Conservation (phyloP, 1,140 invertebrate genomes). For the Bombus soroeensis region DNA sequence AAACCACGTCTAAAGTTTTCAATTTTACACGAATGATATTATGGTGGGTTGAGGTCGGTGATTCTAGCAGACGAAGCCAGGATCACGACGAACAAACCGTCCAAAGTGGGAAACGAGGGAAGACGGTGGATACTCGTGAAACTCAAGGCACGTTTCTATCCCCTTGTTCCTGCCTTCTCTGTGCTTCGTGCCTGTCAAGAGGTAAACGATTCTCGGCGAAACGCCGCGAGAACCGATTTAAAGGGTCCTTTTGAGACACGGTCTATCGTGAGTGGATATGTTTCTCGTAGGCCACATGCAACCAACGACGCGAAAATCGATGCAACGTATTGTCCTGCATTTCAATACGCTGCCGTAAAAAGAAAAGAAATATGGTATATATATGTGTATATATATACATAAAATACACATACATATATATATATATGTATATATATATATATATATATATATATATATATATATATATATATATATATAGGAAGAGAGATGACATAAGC, state of each 20-base stretch:
- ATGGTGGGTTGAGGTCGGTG: too few relatives aligned
- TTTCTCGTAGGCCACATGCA: not conserved
- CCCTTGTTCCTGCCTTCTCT: not conserved
- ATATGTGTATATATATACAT: too few relatives aligned
- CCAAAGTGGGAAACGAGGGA: not conserved
- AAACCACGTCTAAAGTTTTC: too few relatives aligned
- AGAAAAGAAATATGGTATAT: not conserved
- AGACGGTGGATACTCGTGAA: not conserved
- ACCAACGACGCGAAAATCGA: not conserved
- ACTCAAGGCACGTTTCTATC: not conserved
- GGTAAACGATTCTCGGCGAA: not conserved
- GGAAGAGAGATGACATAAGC: not conserved
- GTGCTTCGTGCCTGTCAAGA: too few relatives aligned
- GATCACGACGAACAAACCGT: not conserved
- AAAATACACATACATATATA: too few relatives aligned
- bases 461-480: too few relatives aligned
- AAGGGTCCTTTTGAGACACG: not conserved
- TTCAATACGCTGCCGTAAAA: not conserved
- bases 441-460: too few relatives aligned
- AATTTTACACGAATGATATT: too few relatives aligned
- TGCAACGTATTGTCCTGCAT: not conserved
- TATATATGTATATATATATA: too few relatives aligned
- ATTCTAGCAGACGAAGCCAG: not conserved
- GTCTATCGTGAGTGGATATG: not conserved
- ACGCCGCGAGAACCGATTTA: not conserved